These are phyloP conservation scores for Diplodus puntazzo DNA, from an alignment of 2,797 vertebrate genomes.

Conservation along the genomic window DNA sequence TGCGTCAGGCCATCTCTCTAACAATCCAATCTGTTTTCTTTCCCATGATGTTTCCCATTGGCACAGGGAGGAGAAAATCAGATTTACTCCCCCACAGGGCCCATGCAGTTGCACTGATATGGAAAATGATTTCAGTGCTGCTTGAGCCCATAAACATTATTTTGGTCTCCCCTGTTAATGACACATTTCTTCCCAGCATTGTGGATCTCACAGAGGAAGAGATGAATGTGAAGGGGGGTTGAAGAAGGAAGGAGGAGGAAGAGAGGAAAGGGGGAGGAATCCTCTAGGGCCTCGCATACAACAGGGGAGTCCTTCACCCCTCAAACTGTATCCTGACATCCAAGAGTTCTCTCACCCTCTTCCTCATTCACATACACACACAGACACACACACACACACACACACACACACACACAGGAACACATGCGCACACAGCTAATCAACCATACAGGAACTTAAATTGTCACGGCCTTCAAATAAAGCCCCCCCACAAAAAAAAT, in stretches of 20 bases:
- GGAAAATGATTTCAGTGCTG: conserved; percentile 87
- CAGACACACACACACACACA: conserved; percentile 32
- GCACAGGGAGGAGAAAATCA: conserved; percentile 84
- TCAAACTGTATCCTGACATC: conserved; percentile 77
- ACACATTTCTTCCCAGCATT: conserved; percentile 87
- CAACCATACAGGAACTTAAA: conserved; percentile 62
- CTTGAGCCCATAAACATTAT: conserved; percentile 87
- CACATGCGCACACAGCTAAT: conserved; percentile 54
- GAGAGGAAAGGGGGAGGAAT: conserved; percentile 73
- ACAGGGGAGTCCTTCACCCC: conserved; percentile 80
- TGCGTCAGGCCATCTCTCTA: conserved; percentile 82
- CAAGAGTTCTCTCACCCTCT: conserved; percentile 64
- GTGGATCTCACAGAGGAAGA: conserved; percentile 78
- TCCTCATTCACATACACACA: conserved; percentile 36
- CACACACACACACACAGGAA: conserved; percentile 13
- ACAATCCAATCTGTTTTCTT: conserved; percentile 87
- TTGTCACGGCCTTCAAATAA: conserved; percentile 55
- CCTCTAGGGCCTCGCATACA: conserved; percentile 66
- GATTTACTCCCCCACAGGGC: conserved; percentile 87
- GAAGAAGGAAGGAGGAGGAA: conserved; percentile 48
- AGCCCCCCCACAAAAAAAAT: conserved; percentile 39
- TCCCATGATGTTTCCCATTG: conserved; percentile 88
- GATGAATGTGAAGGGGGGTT: conserved; percentile 61
- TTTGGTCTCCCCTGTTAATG: conserved; percentile 85
- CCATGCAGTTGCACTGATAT: conserved; percentile 86